Percentiles rank a stretch among this genome's conserved stretches.
These are phyloP conservation scores for Pteropus rufus DNA, from an alignment of 2,797 vertebrate species.

Conservation along the genomic window DNA sequence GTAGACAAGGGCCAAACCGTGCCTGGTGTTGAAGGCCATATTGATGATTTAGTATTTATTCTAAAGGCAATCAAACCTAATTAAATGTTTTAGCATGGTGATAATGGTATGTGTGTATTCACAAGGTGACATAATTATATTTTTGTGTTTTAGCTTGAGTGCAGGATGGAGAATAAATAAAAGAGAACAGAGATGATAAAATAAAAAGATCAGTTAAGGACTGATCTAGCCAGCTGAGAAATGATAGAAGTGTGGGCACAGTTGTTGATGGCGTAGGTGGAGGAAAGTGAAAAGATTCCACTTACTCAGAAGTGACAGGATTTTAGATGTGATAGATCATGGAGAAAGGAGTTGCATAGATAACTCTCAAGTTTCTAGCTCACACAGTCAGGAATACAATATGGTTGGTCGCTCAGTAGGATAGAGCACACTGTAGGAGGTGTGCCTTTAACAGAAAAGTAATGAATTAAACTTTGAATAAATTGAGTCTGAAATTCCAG, in stretches of 20 bases:
- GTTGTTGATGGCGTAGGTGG: not conserved
- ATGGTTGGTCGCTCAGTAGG: not conserved
- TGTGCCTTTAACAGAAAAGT: not conserved
- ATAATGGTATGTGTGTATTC: not conserved
- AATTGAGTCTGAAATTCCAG: not conserved
- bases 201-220: not conserved
- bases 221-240: not conserved
- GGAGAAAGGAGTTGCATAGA: not conserved
- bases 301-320: not conserved
- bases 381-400: not conserved
- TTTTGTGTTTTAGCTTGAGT: not conserved
- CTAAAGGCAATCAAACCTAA: not conserved
- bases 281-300: not conserved
- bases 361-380: not conserved
- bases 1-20: not conserved
- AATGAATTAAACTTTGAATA: not conserved
- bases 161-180: not conserved
- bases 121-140: not conserved
- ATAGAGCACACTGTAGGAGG: not conserved
- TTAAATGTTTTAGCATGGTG: not conserved
- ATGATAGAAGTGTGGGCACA: not conserved
- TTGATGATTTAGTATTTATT: not conserved
- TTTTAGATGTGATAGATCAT: not conserved
- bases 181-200: not conserved
- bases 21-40: not conserved